Base-by-base conservation (phyloP, 2,113 vertebrate species). In the Eulemur rufifrons region DNA sequence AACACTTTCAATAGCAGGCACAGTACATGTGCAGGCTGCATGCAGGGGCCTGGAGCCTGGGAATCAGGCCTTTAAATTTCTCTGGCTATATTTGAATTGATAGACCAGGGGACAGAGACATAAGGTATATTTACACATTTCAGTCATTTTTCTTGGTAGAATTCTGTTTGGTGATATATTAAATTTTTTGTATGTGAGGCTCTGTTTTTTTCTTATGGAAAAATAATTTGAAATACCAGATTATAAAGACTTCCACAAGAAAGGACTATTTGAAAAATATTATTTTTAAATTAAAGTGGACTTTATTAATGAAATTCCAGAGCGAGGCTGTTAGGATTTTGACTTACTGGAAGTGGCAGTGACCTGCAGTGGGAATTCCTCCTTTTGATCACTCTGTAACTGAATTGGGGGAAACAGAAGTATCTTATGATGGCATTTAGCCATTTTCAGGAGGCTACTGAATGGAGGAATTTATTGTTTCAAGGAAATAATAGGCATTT, bases 1-100 rank as follows among this genome's bases (percentile, higher is more conserved):
- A 98, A 98, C 94, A 92, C 94, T 98, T 98, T 98, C 96, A 96
- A 73, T 95, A 98, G 97, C 97, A 86, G 94, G 97, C 97, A 96
- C 85, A 10, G 97, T 95, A 80, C 85, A 77, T 94, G 85, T 97
- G 71, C 95, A 85, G 94, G 47, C 78, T 97, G 69, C 59, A 87
- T 2, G 8, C 42, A 32, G 90, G 94, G 91, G 42, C 3, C 18
- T 37, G 73, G 84, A 95, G 95, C 95, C 93, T 95, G 76, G 96
- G 81, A 98, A 93, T 95, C 94, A 78, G 95, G 69, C 83, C 92
- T 85, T 76, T 77, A 74, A 63, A 56, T 83, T 69, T 95, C 50
- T 86, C 52, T 92, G 96, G 85, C 94, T 86, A 97, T 98, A 54
- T 98, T 98, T 78, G 66, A 74, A 81, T 71, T 96, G 78, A 50